Evolutionary conservation across 1,140 invertebrate species (phyloP).

Genomic region (Drosophila nasuta): DNA sequence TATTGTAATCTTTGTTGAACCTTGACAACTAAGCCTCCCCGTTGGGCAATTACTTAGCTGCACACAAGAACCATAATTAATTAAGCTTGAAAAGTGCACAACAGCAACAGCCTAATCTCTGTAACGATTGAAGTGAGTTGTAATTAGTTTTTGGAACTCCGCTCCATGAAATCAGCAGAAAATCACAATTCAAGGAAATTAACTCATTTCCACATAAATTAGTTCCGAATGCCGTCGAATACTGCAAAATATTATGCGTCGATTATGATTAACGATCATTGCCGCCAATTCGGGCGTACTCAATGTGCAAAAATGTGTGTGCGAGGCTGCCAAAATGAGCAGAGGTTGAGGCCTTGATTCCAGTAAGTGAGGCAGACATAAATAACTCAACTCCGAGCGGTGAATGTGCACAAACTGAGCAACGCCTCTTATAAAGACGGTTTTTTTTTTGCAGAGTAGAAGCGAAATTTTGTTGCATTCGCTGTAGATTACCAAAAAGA

Average conservation of each 20-base stretch:
- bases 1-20: no score
- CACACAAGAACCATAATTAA: constrained; percentile 58
- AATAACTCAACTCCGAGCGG: constrained; percentile 48
- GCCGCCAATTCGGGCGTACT: constrained; percentile 28
- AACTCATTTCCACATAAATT: constrained; percentile 83
- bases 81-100: constrained; percentile 61
- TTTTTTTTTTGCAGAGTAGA: constrained; percentile 12
- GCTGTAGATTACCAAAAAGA: neutral
- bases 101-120: constrained; percentile 45
- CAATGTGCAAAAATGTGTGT: no score
- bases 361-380: constrained; percentile 22
- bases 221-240: constrained; percentile 69
- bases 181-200: constrained; percentile 81
- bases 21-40: constrained; percentile 1
- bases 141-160: constrained; percentile 63
- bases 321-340: neutral
- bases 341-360: neutral
- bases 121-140: constrained; percentile 60
- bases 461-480: constrained; percentile 46
- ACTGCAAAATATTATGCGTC: constrained; percentile 76
- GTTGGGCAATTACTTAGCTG: constrained; percentile 32
- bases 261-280: constrained; percentile 82
- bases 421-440: constrained; percentile 28
- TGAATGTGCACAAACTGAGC: constrained; percentile 63
- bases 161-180: constrained; percentile 77